Evolutionary conservation across 92 coral and sea anemone species (phyloP).

Genomic region (Siderastrea radians): DNA sequence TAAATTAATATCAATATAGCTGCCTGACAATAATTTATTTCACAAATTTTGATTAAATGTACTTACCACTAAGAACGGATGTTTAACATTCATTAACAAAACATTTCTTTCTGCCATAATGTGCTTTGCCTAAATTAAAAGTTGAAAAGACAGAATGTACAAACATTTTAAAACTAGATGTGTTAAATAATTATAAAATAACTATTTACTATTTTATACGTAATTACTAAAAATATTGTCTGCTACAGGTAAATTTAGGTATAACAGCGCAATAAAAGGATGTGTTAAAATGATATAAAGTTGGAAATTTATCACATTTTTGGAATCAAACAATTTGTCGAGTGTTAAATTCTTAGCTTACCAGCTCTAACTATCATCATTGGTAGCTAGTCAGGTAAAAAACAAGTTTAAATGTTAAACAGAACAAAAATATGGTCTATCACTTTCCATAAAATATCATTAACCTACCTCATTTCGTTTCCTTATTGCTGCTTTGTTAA

Average conservation of each 20-base stretch:
- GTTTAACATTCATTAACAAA: slow-evolving; percentile 90
- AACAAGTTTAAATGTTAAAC: too few relatives aligned
- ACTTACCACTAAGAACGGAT: slow-evolving; percentile 98
- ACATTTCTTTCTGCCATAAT: slow-evolving; percentile 99
- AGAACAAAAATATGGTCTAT: too few relatives aligned
- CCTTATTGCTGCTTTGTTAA: slow-evolving; percentile 96
- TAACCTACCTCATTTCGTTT: slow-evolving; percentile 93
- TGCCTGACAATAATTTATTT: not conserved
- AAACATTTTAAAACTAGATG: not conserved
- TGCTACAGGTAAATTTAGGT: too few relatives aligned
- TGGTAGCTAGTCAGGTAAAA: too few relatives aligned
- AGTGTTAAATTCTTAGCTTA: too few relatives aligned
- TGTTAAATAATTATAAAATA: not conserved
- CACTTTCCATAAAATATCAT: not conserved
- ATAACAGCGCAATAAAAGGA: too few relatives aligned
- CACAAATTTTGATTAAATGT: not conserved
- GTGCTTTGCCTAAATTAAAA: slow-evolving; percentile 95
- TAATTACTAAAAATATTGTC: not conserved
- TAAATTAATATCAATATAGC: not conserved
- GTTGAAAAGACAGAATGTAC: not conserved
- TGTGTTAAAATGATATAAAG: too few relatives aligned
- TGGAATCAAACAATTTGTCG: too few relatives aligned
- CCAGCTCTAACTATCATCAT: too few relatives aligned
- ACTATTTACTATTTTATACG: not conserved
- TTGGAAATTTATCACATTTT: too few relatives aligned